Evolutionary conservation across 2,113 vertebrate species (phyloP), one percentile per base, ranked within the genome.

Genomic region (Cygnus atratus): DNA sequence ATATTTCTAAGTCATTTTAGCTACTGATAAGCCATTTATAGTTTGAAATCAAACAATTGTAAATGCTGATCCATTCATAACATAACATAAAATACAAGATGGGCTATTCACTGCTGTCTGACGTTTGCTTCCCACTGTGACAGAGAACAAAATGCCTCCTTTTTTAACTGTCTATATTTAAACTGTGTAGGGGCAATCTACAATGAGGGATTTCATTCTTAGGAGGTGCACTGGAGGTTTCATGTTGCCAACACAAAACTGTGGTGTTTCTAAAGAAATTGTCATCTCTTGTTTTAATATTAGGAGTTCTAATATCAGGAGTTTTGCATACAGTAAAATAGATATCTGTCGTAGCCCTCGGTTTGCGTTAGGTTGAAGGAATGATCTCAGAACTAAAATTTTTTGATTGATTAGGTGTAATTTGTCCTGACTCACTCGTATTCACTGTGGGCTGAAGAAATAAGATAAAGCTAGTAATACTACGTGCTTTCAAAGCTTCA

Each of bases 51-150:
- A 95, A 95, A 93, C 94, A 95, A 97, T 95, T 3, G 73, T 97
- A 93, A 97, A 96, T 95, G 77, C 80, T 72, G 84, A 84, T 89
- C 84, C 83, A 95, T 97, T 97, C 91, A 93, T 79, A 52, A 78
- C 52, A 61, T n/a, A 44, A 54, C 39, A 63, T 87, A 72, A 90
- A 87, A 88, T 52, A 95, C 90, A 93, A 91, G 96, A 87, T 92
- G 93, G 62, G 70, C 75, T 75, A 82, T 95, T 96, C 84, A 89
- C 10, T 61, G 0, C 84, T 87, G 91, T 72, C 57, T 65, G 92
- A 46, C 0, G 2, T 1, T 2, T 35, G 71, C 83, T 87, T 94
- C 85, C 88, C 29, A 0, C 87, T 48, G 62, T 1, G 0, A 21
- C 6, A 0, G 62, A 63, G 94, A 89, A 81, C 74, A 97, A 91